These are phyloP conservation scores for Chironomus riparius DNA, from an alignment of 2,888 invertebrate species.

Conservation along the genomic window DNA sequence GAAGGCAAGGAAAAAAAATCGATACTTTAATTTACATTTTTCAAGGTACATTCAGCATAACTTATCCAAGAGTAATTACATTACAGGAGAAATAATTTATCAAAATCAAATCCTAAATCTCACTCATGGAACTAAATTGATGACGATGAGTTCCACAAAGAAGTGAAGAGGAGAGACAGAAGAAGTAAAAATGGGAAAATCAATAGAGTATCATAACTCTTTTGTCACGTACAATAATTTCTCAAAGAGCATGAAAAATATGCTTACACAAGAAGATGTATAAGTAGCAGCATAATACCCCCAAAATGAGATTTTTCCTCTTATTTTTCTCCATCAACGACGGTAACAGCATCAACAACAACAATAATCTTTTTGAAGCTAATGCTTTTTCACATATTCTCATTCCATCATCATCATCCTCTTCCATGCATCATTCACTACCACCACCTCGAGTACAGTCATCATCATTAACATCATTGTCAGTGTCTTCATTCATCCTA, in stretches of 20 bases:
- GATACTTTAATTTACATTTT: conserved; percentile 1
- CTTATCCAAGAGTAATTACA: no score
- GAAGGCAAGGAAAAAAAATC: not conserved
- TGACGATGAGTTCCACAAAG: no score
- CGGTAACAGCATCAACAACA: not conserved
- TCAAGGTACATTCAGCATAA: not conserved
- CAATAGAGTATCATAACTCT: conserved; percentile 23
- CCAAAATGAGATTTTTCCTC: conserved; percentile 25
- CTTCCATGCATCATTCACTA: not conserved
- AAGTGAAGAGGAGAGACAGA: not conserved
- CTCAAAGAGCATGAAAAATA: conserved; percentile 26
- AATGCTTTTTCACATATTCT: not conserved
- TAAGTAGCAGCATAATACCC: not conserved
- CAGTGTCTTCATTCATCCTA: not conserved
- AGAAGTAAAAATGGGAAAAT: not conserved
- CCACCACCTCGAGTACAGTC: not conserved
- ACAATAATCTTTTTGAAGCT: no score
- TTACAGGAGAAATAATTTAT: no score
- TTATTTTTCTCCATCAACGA: not conserved
- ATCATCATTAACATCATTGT: not conserved
- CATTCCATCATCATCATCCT: not conserved
- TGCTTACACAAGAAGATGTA: conserved; percentile 10
- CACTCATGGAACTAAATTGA: no score
- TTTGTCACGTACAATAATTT: conserved; percentile 28
- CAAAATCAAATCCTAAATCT: no score